phyloP scores from a whole-genome alignment of 2,113 vertebrate genomes.

The Scolopax mira region DNA sequence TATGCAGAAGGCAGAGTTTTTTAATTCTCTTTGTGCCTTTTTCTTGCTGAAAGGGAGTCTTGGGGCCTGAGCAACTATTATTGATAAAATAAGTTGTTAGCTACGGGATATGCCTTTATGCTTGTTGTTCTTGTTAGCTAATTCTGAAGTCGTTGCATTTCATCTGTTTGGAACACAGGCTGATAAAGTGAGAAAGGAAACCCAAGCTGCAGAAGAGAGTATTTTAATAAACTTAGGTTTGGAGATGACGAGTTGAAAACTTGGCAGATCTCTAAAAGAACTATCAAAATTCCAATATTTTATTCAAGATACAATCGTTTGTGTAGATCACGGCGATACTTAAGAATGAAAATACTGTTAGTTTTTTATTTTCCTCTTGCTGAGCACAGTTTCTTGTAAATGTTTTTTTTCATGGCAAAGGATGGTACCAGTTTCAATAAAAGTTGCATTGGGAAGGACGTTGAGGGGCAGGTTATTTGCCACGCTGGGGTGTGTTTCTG shows the following conservation, averaged over 20 bases:
- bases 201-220: neutral
- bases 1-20: neutral
- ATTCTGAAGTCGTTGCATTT: neutral
- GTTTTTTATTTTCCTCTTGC: neutral
- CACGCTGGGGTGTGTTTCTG: neutral
- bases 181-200: neutral
- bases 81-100: neutral
- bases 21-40: neutral
- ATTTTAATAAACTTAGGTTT: neutral
- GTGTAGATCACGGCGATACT: neutral
- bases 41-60: neutral
- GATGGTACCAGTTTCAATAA: neutral
- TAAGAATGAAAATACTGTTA: neutral
- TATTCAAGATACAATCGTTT: neutral
- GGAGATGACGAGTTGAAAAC: neutral
- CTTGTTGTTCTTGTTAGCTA: neutral
- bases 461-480: neutral
- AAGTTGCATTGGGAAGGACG: neutral
- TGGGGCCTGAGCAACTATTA: neutral
- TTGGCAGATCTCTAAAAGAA: neutral
- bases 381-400: neutral
- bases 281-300: neutral
- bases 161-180: neutral
- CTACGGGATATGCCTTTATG: neutral
- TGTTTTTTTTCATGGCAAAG: neutral